Base-by-base conservation (phyloP, 1,140 invertebrate genomes). In the Scaptomyza graminum region DNA sequence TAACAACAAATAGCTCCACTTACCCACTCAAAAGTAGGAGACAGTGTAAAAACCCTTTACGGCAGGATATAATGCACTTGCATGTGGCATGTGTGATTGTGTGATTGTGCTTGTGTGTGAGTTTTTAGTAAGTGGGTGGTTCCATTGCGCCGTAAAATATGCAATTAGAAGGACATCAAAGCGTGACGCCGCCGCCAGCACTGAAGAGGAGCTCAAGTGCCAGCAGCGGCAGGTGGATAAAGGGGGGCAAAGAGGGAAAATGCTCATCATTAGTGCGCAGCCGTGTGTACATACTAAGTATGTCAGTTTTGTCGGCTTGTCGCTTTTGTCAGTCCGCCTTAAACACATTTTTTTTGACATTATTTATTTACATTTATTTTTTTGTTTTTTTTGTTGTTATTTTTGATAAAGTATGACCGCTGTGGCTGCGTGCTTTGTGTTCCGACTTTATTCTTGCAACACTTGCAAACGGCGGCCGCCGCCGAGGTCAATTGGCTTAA, bases 141-240 rank as follows among this genome's bases (percentile, higher is more conserved):
- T 88, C 66, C 69, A 65, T 72, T 73, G 79, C 84, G 73, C 83
- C 87, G 79, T 88, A 88, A 88, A 88, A 88, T 88, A 88, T 88
- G 83, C 83, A 88, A 88, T 88, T 88, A 88, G 83, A 88, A 83
- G 82, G 68, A 89, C 84, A 88, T 88, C 83, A 88, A 88, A 88
- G 83, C 83, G 59, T 62, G 49, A 39, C 39, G 51, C 70, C 65
- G 60, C 46, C 56, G 60, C 46, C 56, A 51, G 49, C 57, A 1
- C 3, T 56, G 51, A 9, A 22, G 46, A 15, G 46, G 39, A 50
- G 44, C 50, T 74, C 44, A 74, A 76, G 76, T 47, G 46, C 55
- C 64, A 41, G 37, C 31, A 55, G 43, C 61, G 62, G 70, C 50
- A 9, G 31, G 1, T n/a, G n/a, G n/a, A n/a, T n/a, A n/a, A n/a